Conservation (phyloP, 1,140 invertebrate genomes). For the Leptinotarsa undecemlineata region DNA sequence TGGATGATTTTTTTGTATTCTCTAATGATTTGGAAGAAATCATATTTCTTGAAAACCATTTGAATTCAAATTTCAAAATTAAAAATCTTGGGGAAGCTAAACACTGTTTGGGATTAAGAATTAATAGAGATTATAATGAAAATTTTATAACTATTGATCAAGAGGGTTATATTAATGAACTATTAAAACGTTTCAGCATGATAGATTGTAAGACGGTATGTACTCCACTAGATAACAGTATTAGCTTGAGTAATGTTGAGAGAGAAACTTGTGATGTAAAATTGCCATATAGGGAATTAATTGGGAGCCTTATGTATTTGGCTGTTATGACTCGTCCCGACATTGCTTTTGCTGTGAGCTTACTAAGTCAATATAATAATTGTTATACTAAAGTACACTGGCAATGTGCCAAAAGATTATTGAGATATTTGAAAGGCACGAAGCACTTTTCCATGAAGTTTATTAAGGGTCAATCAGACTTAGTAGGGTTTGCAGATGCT, state of each 20-base stretch:
- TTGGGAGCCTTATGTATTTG: conserved; percentile 56
- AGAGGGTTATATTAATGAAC: conserved; percentile 23
- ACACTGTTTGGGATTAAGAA: conserved; percentile 42
- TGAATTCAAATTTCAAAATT: conserved; percentile 41
- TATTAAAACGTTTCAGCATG: conserved; percentile 19
- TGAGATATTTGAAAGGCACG: conserved; percentile 53
- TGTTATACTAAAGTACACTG: conserved; percentile 51
- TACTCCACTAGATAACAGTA: conserved; percentile 20
- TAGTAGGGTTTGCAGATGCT: conserved; percentile 54
- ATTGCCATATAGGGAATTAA: conserved; percentile 49
- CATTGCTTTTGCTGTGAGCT: conserved; percentile 51
- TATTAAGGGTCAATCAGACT: conserved; percentile 18
- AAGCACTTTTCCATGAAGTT: conserved; percentile 37
- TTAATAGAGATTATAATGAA: conserved; percentile 16
- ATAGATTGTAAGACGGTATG: conserved; percentile 18
- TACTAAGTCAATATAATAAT: conserved; percentile 51
- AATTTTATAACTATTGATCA: conserved; percentile 29
- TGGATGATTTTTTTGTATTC: conserved; percentile 53
- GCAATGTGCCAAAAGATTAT: conserved; percentile 56
- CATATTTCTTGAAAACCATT: conserved; percentile 34
- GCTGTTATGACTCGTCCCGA: conserved; percentile 56
- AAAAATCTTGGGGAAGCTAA: conserved; percentile 39
- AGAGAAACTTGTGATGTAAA: conserved; percentile 43
- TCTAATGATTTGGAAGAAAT: conserved; percentile 43
- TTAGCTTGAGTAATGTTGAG: conserved; percentile 30